These are phyloP conservation scores for Plestiodon gilberti DNA, from an alignment of 2,113 vertebrate species.

Conservation along the genomic window DNA sequence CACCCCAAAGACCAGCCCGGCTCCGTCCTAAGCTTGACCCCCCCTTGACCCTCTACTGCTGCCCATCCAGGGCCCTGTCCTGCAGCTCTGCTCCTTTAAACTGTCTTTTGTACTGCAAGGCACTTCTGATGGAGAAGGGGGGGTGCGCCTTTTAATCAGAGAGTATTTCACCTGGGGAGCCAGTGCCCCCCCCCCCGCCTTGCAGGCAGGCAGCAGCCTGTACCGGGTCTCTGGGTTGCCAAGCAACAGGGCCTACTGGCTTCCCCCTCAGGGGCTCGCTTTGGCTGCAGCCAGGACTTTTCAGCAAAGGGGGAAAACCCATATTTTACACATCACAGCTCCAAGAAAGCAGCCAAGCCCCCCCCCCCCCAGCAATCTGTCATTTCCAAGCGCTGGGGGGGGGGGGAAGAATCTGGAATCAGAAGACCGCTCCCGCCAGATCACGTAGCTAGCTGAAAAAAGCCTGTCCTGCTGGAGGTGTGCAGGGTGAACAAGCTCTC, in stretches of 20 bases:
- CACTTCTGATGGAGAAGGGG: not conserved
- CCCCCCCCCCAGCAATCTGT: conserved; percentile 13
- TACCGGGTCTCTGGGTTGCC: not conserved
- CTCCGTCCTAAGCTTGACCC: too few species aligned
- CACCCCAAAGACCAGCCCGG: too few species aligned
- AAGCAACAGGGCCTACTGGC: not conserved
- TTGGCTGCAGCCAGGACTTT: not conserved
- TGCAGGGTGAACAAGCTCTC: rapidly evolving
- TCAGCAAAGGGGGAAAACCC: rapidly evolving
- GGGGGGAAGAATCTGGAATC: conserved; percentile 17
- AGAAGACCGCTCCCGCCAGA: not conserved
- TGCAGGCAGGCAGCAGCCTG: not conserved
- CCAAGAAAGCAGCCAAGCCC: conserved; percentile 31
- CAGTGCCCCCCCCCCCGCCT: not conserved
- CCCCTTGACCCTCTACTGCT: too few species aligned
- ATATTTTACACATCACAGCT: conserved; percentile 14
- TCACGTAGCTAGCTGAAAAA: conserved; percentile 8
- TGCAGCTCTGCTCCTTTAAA: too few species aligned
- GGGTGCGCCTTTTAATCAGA: too few species aligned
- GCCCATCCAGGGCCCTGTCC: too few species aligned
- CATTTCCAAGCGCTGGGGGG: conserved; percentile 35
- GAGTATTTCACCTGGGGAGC: not conserved
- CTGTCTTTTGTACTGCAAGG: too few species aligned
- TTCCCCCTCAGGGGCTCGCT: not conserved
- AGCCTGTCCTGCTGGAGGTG: not conserved